These are phyloP conservation scores for Aphrophora alni DNA, from an alignment of 2,888 invertebrate genomes.

Conservation along the genomic window DNA sequence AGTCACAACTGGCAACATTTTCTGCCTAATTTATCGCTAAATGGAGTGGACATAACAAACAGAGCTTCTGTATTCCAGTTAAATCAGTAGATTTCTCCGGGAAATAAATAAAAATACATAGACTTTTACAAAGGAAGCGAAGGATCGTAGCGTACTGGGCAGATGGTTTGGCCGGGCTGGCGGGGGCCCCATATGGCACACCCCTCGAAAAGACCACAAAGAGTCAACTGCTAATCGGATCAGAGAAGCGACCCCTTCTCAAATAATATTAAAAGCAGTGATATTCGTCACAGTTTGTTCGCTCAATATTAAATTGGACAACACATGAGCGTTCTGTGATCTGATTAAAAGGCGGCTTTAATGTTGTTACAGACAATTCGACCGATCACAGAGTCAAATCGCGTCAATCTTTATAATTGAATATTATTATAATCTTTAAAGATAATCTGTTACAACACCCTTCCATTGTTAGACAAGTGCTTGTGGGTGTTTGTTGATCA, in stretches of 20 bases:
- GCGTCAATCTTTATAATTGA: background rate
- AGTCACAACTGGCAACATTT: background rate
- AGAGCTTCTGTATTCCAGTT: background rate
- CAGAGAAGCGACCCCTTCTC: conserved; percentile 15
- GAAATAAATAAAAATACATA: background rate
- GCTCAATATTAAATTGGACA: conserved; percentile 34
- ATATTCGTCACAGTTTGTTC: conserved; percentile 39
- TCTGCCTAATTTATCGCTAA: background rate
- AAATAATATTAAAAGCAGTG: conserved; percentile 40
- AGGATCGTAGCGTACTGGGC: background rate
- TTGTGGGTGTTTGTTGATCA: too few species aligned
- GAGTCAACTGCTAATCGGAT: conserved; percentile 37
- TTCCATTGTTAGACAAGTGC: too few species aligned
- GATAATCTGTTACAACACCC: too few species aligned
- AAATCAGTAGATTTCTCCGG: background rate
- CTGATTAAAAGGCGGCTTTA: background rate
- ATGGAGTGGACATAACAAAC: background rate
- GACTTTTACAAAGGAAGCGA: background rate
- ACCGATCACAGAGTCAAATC: background rate
- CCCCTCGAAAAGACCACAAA: conserved; percentile 27
- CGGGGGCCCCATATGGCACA: conserved; percentile 28
- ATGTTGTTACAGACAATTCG: background rate
- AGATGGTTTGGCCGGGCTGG: background rate
- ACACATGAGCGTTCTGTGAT: conserved; percentile 22
- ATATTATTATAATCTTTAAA: background rate